These are phyloP conservation scores for Sceloporus undulatus DNA, from an alignment of 2,113 vertebrate species.

Conservation along the genomic window DNA sequence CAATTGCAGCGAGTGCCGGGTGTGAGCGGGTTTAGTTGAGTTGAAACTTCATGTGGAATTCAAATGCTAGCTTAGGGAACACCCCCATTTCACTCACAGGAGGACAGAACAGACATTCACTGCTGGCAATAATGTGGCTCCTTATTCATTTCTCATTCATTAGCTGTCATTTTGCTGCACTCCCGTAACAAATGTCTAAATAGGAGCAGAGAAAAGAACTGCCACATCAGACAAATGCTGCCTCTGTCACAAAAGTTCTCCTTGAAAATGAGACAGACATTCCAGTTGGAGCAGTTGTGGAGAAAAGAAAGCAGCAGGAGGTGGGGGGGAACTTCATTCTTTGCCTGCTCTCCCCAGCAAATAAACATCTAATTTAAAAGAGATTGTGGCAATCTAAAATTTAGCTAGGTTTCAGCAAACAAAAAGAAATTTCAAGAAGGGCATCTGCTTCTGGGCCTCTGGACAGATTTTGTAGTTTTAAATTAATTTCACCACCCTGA, in stretches of 20 bases:
- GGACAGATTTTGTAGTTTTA: slow-evolving; percentile 36
- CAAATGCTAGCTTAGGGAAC: slow-evolving; percentile 34
- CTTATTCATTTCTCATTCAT: slow-evolving; percentile 34
- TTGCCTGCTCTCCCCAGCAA: background rate
- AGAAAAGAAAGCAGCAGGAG: background rate
- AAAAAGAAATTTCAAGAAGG: slow-evolving; percentile 5
- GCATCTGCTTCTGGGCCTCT: slow-evolving; percentile 15
- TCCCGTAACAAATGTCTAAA: slow-evolving; percentile 24
- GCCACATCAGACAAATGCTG: slow-evolving; percentile 12
- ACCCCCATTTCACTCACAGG: slow-evolving; percentile 11
- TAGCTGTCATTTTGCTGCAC: slow-evolving; percentile 45
- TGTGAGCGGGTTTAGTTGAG: slow-evolving; percentile 17
- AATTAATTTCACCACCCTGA: slow-evolving; percentile 25
- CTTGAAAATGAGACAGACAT: background rate
- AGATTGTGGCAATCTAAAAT: background rate
- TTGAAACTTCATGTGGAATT: slow-evolving; percentile 28
- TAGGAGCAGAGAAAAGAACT: slow-evolving; percentile 26
- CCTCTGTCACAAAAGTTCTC: slow-evolving; percentile 37
- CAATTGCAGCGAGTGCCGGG: background rate
- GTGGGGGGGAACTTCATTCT: background rate
- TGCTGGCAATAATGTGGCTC: slow-evolving; percentile 42
- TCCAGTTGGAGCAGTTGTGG: background rate
- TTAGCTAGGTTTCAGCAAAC: slow-evolving; percentile 19
- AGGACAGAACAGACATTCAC: background rate
- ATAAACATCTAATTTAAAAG: background rate